These are phyloP conservation scores for Phylloscopus collybita DNA, from an alignment of 2,797 vertebrate genomes.

Conservation along the genomic window DNA sequence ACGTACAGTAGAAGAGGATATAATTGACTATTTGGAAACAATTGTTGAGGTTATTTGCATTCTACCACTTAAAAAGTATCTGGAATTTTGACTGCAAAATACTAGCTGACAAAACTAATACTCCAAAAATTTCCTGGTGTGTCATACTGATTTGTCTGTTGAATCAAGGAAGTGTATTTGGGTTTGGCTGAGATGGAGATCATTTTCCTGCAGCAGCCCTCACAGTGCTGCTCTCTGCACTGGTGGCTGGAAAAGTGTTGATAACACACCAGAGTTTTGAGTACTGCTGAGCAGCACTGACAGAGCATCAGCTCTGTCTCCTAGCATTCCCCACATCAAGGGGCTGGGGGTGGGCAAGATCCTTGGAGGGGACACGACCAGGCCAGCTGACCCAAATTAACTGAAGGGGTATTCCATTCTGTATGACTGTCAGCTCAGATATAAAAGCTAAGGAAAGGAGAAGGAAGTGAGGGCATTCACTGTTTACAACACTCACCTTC, in stretches of 20 bases:
- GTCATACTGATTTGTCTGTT: not conserved
- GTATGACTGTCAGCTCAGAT: not conserved
- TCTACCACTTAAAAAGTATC: not conserved
- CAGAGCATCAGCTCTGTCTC: accelerated
- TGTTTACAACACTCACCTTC: not conserved
- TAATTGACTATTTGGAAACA: not conserved
- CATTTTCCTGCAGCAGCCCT: not conserved
- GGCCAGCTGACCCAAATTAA: not conserved
- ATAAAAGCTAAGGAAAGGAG: not conserved
- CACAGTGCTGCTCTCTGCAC: not conserved
- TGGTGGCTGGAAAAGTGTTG: not conserved
- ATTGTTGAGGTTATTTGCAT: not conserved
- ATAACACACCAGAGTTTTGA: not conserved
- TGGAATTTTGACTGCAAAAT: not conserved
- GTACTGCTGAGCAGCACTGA: not conserved
- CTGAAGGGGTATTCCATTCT: not conserved
- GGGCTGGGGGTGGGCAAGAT: not conserved
- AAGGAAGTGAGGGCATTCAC: not conserved
- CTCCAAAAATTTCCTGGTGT: not conserved
- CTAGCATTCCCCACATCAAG: not conserved
- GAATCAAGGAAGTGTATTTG: not conserved
- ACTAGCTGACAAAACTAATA: not conserved
- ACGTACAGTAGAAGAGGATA: not conserved
- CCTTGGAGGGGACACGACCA: not conserved
- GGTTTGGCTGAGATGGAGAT: not conserved